phyloP scores from a whole-genome alignment of 2,888 invertebrate genomes.

The Cheilosia urbana region DNA sequence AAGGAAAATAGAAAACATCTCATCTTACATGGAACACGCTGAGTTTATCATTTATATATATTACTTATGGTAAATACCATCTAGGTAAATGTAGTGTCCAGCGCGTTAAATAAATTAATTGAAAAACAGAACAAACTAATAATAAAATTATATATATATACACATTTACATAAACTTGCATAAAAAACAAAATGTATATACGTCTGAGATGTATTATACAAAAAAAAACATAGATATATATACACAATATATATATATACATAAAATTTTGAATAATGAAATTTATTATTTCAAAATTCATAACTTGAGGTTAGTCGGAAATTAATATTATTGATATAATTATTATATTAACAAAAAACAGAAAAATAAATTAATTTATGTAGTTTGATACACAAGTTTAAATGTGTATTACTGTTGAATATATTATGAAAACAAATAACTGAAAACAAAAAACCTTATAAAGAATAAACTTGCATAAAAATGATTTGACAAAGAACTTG shows the following conservation, averaged over 20 bases:
- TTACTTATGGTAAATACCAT: slow-evolving; percentile 13
- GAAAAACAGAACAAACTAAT: slow-evolving; percentile 33
- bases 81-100: slow-evolving; percentile 55
- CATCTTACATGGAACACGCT: slow-evolving; percentile 32
- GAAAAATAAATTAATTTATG: slow-evolving; percentile 69
- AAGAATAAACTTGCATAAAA: slow-evolving; percentile 73
- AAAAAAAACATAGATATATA: slow-evolving; percentile 60
- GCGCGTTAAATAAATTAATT: slow-evolving; percentile 47
- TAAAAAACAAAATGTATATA: slow-evolving; percentile 58
- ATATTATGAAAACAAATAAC: slow-evolving; percentile 58
- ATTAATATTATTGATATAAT: slow-evolving; percentile 70
- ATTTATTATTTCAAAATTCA: slow-evolving; percentile 74
- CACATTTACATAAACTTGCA: slow-evolving; percentile 69
- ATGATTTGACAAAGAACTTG: slow-evolving; percentile 65
- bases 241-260: slow-evolving; percentile 55
- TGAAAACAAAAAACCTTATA: slow-evolving; percentile 57
- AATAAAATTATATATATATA: slow-evolving; percentile 69
- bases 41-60: slow-evolving; percentile 53
- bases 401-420: slow-evolving; percentile 76
- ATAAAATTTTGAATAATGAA: slow-evolving; percentile 63
- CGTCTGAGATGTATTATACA: slow-evolving; percentile 66
- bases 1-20: slow-evolving; percentile 25
- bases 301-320: slow-evolving; percentile 67
- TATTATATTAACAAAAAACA: slow-evolving; percentile 52
- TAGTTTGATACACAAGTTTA: slow-evolving; percentile 75